phyloP scores from a whole-genome alignment of 1,140 invertebrate species.

The Aphaenogaster floridana region DNA sequence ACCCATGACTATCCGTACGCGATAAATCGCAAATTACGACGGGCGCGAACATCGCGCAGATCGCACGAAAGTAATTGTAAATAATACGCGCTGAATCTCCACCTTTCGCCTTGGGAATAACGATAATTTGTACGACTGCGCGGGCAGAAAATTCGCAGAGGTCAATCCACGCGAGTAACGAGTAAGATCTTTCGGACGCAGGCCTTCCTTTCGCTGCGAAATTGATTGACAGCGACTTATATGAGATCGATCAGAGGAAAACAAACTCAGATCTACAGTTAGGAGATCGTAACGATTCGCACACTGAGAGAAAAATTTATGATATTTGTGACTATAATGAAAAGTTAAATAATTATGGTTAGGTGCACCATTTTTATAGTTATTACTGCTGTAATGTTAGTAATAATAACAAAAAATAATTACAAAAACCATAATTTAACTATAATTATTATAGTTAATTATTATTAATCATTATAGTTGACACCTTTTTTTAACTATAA shows the following conservation, averaged over 20 bases:
- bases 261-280: background rate
- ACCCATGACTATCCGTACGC: constrained; percentile 34
- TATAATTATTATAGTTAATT: too few relatives aligned
- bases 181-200: background rate
- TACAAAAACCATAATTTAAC: too few relatives aligned
- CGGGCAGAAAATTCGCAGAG: constrained; percentile 24
- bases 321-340: too few relatives aligned
- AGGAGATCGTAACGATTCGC: background rate
- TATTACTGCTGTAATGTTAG: too few relatives aligned
- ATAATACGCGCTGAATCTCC: constrained; percentile 31
- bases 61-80: constrained; percentile 48
- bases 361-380: too few relatives aligned
- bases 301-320: too few relatives aligned
- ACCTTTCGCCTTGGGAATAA: constrained; percentile 32
- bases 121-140: constrained; percentile 35
- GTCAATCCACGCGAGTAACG: constrained; percentile 17
- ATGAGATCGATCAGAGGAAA: background rate
- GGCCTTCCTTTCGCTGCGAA: background rate
- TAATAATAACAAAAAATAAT: too few relatives aligned
- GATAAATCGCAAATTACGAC: constrained; percentile 61
- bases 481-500: too few relatives aligned
- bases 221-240: background rate
- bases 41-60: constrained; percentile 37
- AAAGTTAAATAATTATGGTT: too few relatives aligned
- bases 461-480: too few relatives aligned